Evolutionary conservation across 2,797 vertebrate genomes (phyloP).

Genomic region (Oryzias dopingdopingensis): DNA sequence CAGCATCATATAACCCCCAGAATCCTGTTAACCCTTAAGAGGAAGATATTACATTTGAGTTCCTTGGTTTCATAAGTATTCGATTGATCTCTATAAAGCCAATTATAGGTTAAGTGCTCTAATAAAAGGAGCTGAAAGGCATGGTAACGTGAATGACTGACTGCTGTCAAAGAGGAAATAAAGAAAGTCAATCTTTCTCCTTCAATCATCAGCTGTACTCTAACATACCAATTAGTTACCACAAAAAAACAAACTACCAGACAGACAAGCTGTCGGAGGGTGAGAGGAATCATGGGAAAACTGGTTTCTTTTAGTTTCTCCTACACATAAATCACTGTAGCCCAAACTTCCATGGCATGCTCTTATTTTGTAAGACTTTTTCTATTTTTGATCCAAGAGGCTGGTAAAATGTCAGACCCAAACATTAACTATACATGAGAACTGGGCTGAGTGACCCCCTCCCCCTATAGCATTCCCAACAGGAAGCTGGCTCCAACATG

Average conservation of each 20-base stretch:
- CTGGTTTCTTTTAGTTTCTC: not conserved
- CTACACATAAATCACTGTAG: not conserved
- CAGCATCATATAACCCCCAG: too few species aligned
- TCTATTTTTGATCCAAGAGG: not conserved
- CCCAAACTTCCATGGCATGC: not conserved
- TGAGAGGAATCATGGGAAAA: not conserved
- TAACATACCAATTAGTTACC: not conserved
- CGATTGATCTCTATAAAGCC: too few species aligned
- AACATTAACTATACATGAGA: too few species aligned
- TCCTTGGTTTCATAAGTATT: not conserved
- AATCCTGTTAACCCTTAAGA: not conserved
- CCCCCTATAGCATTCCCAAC: too few species aligned
- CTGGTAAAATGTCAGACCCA: not conserved
- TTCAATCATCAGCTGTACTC: slow-evolving; percentile 6
- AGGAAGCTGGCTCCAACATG: too few species aligned
- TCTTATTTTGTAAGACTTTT: not conserved
- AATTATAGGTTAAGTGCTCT: not conserved
- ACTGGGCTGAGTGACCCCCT: too few species aligned
- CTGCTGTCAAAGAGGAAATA: slow-evolving; percentile 31
- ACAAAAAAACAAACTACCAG: not conserved
- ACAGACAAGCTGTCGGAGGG: not conserved
- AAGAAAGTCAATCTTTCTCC: slow-evolving; percentile 29
- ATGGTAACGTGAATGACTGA: slow-evolving; percentile 9
- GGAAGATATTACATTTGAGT: not conserved
- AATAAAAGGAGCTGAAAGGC: not conserved